Evolutionary conservation across 2,113 vertebrate genomes (phyloP), one percentile per base, ranked within the genome.

Genomic region (Zeus faber): DNA sequence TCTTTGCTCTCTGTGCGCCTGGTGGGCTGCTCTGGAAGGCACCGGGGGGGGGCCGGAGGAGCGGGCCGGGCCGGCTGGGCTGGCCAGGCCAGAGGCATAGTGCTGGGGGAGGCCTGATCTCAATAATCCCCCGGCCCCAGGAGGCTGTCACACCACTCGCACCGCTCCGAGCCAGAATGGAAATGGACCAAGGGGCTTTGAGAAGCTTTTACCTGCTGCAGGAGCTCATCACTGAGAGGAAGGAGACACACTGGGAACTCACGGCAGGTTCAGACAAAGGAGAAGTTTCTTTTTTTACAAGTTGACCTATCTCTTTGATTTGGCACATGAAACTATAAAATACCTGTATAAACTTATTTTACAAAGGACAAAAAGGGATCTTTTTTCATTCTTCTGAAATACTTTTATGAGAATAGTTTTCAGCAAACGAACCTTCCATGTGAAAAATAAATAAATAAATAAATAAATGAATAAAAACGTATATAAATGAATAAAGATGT

Each of bases 1-100:
- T 88, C 86, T 88, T 89, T 89, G 87, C 88, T 89, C 85, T 91
- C 79, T 88, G 86, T 84, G 74, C 72, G 82, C 82, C 83, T 86
- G 78, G 83, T 88, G 85, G 81, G 83, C 80, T 83, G 73, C 79
- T 81, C 77, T 68, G 66, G 50, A 58, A 80, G 86, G 74, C 79
- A 81, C 74, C 47, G 51, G 77, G 77, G 77, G 81, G 70, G 72
- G 74, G n/a, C 63, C 61, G 79, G 81, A 82, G 71, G 72, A 84
- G 77, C 74, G 69, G 80, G 83, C 77, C 76, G 73, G 80, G 62
- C 67, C 70, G 61, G 63, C 72, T 72, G 60, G 84, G 70, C 79
- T 74, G 83, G 79, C 85, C 76, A 76, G 84, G 82, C 87, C 83
- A 83, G 76, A 85, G 86, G 88, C 85, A 79, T 69, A 62, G 81